phyloP scores from a whole-genome alignment of 2,113 vertebrate species.

The Sinocyclocheilus rhinocerous region DNA sequence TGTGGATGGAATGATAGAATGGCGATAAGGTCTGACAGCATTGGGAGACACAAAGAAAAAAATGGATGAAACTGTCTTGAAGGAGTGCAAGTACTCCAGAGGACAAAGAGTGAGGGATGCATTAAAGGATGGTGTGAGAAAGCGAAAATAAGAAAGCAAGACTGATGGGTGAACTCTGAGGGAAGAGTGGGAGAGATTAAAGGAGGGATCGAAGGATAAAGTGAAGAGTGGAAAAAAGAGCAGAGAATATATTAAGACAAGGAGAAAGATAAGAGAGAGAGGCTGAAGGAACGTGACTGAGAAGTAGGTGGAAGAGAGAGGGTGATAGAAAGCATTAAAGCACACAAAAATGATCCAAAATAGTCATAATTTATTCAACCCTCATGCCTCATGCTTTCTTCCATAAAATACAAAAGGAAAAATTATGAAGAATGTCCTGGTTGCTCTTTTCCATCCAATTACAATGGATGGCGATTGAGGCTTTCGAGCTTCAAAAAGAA shows the following conservation, averaged over 20 bases:
- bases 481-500: neutral
- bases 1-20: neutral
- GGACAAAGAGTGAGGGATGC: neutral
- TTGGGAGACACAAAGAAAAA: neutral
- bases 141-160: neutral
- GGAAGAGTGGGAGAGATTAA: slow-evolving; percentile 5
- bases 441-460: neutral
- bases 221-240: neutral
- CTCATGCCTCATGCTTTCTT: neutral
- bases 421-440: neutral
- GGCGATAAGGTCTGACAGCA: neutral
- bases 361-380: neutral
- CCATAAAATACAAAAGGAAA: neutral
- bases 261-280: slow-evolving; percentile 15
- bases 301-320: slow-evolving; percentile 3
- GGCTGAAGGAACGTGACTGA: slow-evolving; percentile 13
- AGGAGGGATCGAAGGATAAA: neutral
- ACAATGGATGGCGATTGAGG: neutral
- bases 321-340: slow-evolving; percentile 53
- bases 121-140: neutral
- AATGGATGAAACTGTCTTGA: neutral
- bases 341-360: neutral
- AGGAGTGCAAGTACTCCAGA: neutral
- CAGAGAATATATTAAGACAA: slow-evolving; percentile 5
- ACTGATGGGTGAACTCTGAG: neutral